These are phyloP conservation scores for Chironomus tentans DNA, from an alignment of 2,888 invertebrate species.

Conservation along the genomic window DNA sequence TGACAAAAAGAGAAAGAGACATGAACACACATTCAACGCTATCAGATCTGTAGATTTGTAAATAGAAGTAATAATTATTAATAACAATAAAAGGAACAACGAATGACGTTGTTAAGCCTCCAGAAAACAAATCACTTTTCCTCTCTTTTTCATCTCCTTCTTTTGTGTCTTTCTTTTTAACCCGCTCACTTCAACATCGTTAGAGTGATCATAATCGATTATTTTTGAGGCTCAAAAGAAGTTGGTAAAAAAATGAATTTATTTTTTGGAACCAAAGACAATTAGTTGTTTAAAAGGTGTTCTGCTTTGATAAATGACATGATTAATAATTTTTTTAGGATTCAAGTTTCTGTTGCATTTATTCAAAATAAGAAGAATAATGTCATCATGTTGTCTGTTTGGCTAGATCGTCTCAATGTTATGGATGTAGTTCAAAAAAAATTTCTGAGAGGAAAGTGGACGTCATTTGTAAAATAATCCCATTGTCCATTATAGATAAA, in stretches of 20 bases:
- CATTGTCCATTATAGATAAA: too few relatives aligned
- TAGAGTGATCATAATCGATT: background rate
- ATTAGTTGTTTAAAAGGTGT: background rate
- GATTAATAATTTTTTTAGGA: too few relatives aligned
- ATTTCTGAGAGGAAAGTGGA: too few relatives aligned
- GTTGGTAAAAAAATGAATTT: background rate
- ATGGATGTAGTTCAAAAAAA: too few relatives aligned
- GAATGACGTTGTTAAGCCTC: conserved; percentile 5
- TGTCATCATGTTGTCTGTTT: too few relatives aligned
- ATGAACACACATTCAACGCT: background rate
- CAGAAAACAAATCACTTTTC: conserved; percentile 5
- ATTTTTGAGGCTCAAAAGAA: background rate
- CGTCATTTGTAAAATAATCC: too few relatives aligned
- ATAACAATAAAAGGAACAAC: background rate
- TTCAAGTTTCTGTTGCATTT: too few relatives aligned
- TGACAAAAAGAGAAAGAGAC: background rate
- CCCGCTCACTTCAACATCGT: background rate
- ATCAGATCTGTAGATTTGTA: background rate
- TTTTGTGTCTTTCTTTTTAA: background rate
- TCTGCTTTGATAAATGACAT: background rate
- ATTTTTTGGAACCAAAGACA: background rate
- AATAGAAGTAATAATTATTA: background rate
- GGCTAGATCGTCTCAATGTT: too few relatives aligned
- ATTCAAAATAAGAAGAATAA: too few relatives aligned
- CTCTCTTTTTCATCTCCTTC: background rate